Evolutionary conservation across 2,797 vertebrate genomes (phyloP).

Genomic region (Uromys caudimaculatus): DNA sequence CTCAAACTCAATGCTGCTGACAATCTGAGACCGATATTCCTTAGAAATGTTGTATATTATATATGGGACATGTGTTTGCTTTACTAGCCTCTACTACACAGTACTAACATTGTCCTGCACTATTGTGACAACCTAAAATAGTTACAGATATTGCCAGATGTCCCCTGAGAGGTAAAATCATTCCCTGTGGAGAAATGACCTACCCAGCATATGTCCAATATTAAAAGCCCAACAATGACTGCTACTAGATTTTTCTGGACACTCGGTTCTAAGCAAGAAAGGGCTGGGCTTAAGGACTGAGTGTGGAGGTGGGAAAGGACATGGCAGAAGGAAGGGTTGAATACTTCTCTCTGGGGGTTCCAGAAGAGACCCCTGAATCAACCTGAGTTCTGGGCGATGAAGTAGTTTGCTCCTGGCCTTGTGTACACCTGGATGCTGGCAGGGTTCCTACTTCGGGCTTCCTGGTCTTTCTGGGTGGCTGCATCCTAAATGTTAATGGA

Average conservation of each 20-base stretch:
- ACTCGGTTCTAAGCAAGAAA: neutral
- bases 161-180: neutral
- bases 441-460: neutral
- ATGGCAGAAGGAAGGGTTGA: rapidly evolving
- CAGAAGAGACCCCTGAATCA: neutral
- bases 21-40: neutral
- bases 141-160: neutral
- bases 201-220: neutral
- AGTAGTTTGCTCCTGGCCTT: neutral
- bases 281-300: neutral
- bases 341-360: neutral
- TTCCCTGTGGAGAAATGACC: neutral
- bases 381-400: neutral
- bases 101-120: neutral
- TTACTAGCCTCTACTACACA: neutral
- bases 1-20: neutral
- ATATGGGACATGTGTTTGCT: neutral
- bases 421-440: neutral
- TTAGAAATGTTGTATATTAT: too few relatives aligned
- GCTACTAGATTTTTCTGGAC: neutral
- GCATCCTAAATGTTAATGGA: neutral
- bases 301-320: neutral
- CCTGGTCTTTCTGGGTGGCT: neutral
- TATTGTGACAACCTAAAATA: neutral
- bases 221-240: conserved; percentile 1